Evolutionary conservation across 2,113 vertebrate species (phyloP), one percentile per base, ranked within the genome.

Genomic region (Mesocricetus auratus): DNA sequence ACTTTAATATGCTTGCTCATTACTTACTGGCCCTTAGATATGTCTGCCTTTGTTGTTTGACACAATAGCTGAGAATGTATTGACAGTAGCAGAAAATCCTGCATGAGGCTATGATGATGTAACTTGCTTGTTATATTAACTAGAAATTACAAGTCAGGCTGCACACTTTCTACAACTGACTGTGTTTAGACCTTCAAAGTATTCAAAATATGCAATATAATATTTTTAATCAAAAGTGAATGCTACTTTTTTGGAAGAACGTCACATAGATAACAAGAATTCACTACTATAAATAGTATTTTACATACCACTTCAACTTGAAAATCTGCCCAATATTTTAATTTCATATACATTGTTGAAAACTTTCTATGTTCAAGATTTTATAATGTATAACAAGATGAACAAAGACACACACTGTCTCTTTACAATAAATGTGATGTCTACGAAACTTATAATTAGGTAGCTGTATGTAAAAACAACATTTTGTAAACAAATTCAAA

Each of bases 51-150:
- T 86, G 88, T 97, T 95, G 94, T 89, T 95, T 96, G 78, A 24
- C 60, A 86, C 53, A 39, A 74, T 53, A 71, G 60, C 78, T 90
- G 42, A 36, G 29, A 71, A 81, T 90, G 85, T 36, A 79, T 89
- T 92, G 16, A 90, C 90, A 89, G 62, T 45, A 58, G 50, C 50
- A 97, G 45, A 90, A 96, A 90, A 92, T 78, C 69, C 21, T 91
- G 42, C 64, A 13, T 73, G 82, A 89, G 62, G 78, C 75, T 62
- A 56, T 90, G 58, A 88, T 92, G 93, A 94, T 86, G 21, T 88
- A 94, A 95, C 24, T 56, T 87, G 50, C 26, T 47, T 92, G 73
- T 97, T 96, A 95, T 42, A 77, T 90, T 96, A 97, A 96, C 79
- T 90, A 58, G 50, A 92, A 94, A 77, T 89, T 47, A 74, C 62